Conservation (phyloP, 2,888 invertebrate genomes). For the Kryphioiulus occultus region DNA sequence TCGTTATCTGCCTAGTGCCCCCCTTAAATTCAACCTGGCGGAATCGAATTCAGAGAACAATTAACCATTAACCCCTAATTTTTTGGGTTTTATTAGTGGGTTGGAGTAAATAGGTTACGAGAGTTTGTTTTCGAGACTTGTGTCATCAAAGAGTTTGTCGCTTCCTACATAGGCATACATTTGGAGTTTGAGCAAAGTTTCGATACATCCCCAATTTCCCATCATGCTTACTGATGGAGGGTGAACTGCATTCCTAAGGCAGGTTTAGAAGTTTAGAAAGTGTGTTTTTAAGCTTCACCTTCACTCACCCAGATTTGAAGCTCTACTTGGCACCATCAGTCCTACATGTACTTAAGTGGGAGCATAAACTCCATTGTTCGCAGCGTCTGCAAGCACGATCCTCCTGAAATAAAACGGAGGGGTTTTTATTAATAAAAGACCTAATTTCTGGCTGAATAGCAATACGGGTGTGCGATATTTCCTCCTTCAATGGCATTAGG, state of each 20-base stretch:
- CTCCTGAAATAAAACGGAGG: neutral
- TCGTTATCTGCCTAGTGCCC: no score
- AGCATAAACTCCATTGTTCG: neutral
- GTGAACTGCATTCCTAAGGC: neutral
- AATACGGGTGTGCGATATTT: neutral
- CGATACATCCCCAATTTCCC: neutral
- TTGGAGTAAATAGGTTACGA: neutral
- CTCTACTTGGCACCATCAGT: neutral
- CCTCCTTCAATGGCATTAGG: neutral
- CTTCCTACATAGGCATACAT: neutral
- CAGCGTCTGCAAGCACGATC: neutral
- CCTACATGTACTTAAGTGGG: neutral
- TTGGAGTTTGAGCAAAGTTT: neutral
- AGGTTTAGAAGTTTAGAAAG: neutral
- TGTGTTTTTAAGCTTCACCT: neutral
- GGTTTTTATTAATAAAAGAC: neutral
- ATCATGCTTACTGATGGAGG: neutral
- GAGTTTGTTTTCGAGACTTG: neutral
- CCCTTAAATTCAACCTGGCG: no score
- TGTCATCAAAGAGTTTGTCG: neutral
- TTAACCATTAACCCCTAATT: neutral
- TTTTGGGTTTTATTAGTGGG: neutral
- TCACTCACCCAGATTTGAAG: slow-evolving; percentile 16
- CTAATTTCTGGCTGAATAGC: neutral
- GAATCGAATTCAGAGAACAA: neutral